Evolutionary conservation across 2,888 invertebrate species (phyloP).

Genomic region (Phania funesta): DNA sequence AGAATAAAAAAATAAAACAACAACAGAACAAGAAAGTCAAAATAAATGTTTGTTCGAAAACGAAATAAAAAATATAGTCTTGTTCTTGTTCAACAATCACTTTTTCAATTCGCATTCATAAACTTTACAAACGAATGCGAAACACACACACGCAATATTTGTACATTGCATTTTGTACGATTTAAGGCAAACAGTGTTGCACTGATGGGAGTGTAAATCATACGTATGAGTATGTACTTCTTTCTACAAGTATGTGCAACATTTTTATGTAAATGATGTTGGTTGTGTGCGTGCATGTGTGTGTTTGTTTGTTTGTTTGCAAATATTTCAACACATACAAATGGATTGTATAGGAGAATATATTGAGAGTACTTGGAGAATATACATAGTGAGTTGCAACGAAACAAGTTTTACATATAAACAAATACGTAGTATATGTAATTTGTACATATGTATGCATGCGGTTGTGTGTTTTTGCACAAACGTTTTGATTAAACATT

Average conservation of each 20-base stretch:
- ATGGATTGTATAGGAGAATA: background rate
- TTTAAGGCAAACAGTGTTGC: background rate
- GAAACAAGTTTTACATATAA: conserved; percentile 34
- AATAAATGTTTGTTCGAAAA: conserved; percentile 33
- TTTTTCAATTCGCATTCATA: conserved; percentile 9
- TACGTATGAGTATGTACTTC: background rate
- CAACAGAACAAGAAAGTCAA: conserved; percentile 25
- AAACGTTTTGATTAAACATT: conserved; percentile 59
- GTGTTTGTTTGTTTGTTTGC: background rate
- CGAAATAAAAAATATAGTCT: conserved; percentile 5
- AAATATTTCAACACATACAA: background rate
- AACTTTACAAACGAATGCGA: background rate
- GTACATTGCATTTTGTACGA: background rate
- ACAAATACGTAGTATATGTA: background rate
- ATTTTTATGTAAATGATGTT: background rate
- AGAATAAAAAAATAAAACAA: background rate
- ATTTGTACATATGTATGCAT: background rate
- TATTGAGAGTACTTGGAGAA: background rate
- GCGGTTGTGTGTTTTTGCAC: conserved; percentile 21
- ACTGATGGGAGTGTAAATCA: background rate
- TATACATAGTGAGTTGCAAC: background rate
- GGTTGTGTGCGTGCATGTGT: background rate
- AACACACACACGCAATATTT: background rate
- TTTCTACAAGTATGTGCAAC: background rate
- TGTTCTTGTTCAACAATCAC: conserved; percentile 35